Percentiles rank a stretch among this genome's conserved stretches.
Evolutionary conservation across 2,888 invertebrate genomes (phyloP).

Genomic region (Phyllotreta striolata): DNA sequence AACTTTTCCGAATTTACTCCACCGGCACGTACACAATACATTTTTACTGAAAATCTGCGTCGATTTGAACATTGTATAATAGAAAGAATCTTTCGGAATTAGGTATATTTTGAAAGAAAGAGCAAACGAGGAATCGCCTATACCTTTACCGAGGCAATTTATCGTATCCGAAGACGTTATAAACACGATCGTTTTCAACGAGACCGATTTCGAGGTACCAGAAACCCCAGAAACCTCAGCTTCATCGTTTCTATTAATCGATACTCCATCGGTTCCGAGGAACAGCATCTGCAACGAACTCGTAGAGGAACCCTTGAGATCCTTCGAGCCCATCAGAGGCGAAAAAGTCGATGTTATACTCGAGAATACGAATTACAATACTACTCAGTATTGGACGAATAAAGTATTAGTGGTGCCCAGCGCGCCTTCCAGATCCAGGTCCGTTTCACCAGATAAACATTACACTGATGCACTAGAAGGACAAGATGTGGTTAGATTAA

Average conservation of each 20-base stretch:
- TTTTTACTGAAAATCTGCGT: background rate
- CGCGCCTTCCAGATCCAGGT: constrained; percentile 33
- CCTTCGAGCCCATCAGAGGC: constrained; percentile 41
- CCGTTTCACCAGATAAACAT: constrained; percentile 24
- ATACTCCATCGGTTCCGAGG: constrained; percentile 49
- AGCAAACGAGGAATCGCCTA: constrained; percentile 34
- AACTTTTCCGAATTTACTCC: no score
- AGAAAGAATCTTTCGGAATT: constrained; percentile 18
- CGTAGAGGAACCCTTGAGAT: constrained; percentile 61
- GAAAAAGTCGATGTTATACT: constrained; percentile 42
- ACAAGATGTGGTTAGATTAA: constrained; percentile 14
- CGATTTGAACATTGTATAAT: background rate
- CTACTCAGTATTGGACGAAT: constrained; percentile 47
- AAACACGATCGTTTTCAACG: constrained; percentile 36
- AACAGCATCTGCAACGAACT: constrained; percentile 56
- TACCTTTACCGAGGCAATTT: constrained; percentile 47
- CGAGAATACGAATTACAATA: constrained; percentile 39
- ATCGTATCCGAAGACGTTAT: constrained; percentile 43
- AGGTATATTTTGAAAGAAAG: constrained; percentile 43
- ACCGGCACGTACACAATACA: no score
- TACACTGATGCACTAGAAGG: constrained; percentile 5
- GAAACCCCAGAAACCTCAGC: constrained; percentile 30
- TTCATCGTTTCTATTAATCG: constrained; percentile 53
- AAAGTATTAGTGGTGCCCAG: constrained; percentile 42
- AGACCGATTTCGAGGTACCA: constrained; percentile 32